These are phyloP conservation scores for Acleris literana DNA, from an alignment of 2,888 invertebrate species.

Conservation along the genomic window DNA sequence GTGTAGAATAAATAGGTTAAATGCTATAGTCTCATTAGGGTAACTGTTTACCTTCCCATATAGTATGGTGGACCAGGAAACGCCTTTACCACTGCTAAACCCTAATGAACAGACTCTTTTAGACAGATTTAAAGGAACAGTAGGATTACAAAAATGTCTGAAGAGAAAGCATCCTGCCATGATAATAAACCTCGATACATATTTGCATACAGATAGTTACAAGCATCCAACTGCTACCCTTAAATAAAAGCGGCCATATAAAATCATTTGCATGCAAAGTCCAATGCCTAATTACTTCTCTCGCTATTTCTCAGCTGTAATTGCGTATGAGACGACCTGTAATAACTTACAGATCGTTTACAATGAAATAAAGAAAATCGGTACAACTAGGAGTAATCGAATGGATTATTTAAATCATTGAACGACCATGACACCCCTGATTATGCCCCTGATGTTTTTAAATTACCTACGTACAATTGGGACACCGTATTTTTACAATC, in stretches of 20 bases:
- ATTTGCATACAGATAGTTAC: slow-evolving; percentile 29
- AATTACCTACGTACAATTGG: too few relatives aligned
- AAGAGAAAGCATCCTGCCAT: not conserved
- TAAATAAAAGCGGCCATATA: slow-evolving; percentile 18
- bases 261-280: slow-evolving; percentile 22
- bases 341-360: slow-evolving; percentile 42
- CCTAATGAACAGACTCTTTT: too few relatives aligned
- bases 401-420: slow-evolving; percentile 14
- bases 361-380: slow-evolving; percentile 41
- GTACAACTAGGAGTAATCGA: not conserved
- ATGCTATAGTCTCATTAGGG: too few relatives aligned
- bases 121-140: too few relatives aligned
- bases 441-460: too few relatives aligned
- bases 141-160: too few relatives aligned
- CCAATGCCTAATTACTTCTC: slow-evolving; percentile 24
- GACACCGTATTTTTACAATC: too few relatives aligned
- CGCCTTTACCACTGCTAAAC: too few relatives aligned
- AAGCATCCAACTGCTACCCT: slow-evolving; percentile 12
- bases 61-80: too few relatives aligned
- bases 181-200: slow-evolving; percentile 4
- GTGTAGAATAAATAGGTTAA: too few relatives aligned
- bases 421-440: not conserved
- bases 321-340: slow-evolving; percentile 11
- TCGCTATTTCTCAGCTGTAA: slow-evolving; percentile 17
- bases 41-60: too few relatives aligned